A percentile compares a stretch with the other conserved stretches of the same genome.
Conservation (phyloP, 2,888 invertebrate species). For the Lycaena phlaeas region DNA sequence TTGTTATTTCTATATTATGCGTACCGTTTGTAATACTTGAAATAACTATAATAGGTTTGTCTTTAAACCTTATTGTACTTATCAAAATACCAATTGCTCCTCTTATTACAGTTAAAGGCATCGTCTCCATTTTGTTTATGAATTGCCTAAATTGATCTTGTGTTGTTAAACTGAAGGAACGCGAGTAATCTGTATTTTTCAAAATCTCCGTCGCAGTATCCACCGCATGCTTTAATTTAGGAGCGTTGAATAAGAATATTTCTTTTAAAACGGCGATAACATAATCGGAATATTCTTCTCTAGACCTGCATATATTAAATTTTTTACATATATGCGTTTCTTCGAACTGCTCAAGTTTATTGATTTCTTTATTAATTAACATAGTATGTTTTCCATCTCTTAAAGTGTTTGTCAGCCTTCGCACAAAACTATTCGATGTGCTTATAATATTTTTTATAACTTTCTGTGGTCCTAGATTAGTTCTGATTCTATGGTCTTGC, state of each 20-base stretch:
- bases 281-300: conserved; percentile 25
- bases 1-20: background rate
- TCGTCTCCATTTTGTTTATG: conserved; percentile 16
- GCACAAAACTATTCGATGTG: conserved; percentile 32
- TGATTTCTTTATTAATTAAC: too few species aligned
- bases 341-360: conserved; percentile 23
- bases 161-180: conserved; percentile 18
- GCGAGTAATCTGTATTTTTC: conserved; percentile 22
- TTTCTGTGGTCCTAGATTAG: conserved; percentile 33
- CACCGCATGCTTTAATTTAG: conserved; percentile 23
- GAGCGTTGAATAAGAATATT: conserved; percentile 23
- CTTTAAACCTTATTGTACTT: conserved; percentile 24
- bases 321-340: conserved; percentile 29
- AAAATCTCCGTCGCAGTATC: conserved; percentile 32
- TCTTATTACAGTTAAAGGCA: conserved; percentile 13
- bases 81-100: conserved; percentile 21
- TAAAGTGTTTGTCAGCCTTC: too few species aligned
- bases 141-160: conserved; percentile 15
- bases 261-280: conserved; percentile 23
- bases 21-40: too few species aligned
- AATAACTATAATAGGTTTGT: conserved; percentile 28
- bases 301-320: conserved; percentile 30
- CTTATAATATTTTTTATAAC: conserved; percentile 39
- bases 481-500: conserved; percentile 30
- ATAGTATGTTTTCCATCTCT: too few species aligned